phyloP scores from a whole-genome alignment of 2,888 invertebrate genomes.

The Endomychus coccineus region DNA sequence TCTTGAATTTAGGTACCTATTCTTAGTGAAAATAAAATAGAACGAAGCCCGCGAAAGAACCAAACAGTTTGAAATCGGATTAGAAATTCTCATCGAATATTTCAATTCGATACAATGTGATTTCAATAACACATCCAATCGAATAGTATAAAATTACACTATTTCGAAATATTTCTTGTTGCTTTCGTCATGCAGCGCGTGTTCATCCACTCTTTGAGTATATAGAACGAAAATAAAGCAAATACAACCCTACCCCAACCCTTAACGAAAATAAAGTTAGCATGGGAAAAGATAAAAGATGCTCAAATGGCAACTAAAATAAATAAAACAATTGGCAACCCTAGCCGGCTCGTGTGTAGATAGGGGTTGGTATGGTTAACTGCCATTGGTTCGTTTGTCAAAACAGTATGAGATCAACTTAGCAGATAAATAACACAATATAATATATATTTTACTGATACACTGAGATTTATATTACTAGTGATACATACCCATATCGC shows the following conservation, averaged over 20 bases:
- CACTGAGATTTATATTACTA: slow-evolving; percentile 13
- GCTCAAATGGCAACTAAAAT: slow-evolving; percentile 35
- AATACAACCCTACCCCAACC: slow-evolving; percentile 27
- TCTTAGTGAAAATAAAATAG: too few species aligned
- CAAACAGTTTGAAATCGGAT: too few species aligned
- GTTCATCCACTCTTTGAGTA: slow-evolving; percentile 9
- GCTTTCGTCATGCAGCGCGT: slow-evolving; percentile 7
- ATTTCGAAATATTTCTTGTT: slow-evolving; percentile 3
- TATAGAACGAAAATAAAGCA: slow-evolving; percentile 19
- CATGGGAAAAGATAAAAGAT: slow-evolving; percentile 29
- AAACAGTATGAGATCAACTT: slow-evolving; percentile 18
- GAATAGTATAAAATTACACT: too few species aligned
- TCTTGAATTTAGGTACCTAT: too few species aligned
- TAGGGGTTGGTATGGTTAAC: slow-evolving; percentile 19
- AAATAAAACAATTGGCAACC: slow-evolving; percentile 35
- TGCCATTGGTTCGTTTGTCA: slow-evolving; percentile 19
- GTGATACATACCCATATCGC: slow-evolving; percentile 8
- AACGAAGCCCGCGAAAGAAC: too few species aligned
- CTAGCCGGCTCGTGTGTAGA: slow-evolving; percentile 18
- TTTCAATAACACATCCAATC: too few species aligned
- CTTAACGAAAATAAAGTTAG: slow-evolving; percentile 28
- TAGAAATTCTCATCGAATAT: too few species aligned
- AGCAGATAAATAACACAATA: slow-evolving; percentile 10
- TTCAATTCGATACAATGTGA: too few species aligned
- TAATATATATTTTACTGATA: slow-evolving; percentile 9